Percentiles rank a stretch among this genome's conserved stretches.
Evolutionary conservation across 2,888 invertebrate genomes (phyloP).

Genomic region (Monopis laevigella): DNA sequence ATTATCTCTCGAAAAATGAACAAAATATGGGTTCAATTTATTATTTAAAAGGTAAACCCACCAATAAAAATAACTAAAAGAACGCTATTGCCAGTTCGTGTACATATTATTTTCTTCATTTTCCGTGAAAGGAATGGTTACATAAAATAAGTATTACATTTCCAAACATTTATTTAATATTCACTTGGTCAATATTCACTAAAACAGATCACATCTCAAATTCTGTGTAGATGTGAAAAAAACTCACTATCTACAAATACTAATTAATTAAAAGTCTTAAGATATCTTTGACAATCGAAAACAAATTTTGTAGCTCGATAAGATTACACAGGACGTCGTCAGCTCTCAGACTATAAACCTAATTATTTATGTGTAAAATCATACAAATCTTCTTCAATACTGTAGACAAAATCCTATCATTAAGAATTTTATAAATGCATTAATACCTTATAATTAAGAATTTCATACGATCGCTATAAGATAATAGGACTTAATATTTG

Average conservation of each 20-base stretch:
- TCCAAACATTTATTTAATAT: conserved; percentile 58
- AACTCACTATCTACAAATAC: conserved; percentile 1
- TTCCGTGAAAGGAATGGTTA: not conserved
- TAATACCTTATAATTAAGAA: conserved; percentile 29
- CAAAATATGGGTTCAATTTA: too few relatives aligned
- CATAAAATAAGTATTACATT: conserved; percentile 24
- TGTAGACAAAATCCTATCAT: conserved; percentile 28
- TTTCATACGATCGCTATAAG: not conserved
- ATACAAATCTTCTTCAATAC: conserved; percentile 27
- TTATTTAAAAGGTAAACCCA: too few relatives aligned
- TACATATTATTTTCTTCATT: not conserved
- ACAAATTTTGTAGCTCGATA: not conserved
- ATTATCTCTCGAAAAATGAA: too few relatives aligned
- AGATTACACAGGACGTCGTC: not conserved
- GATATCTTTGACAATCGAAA: not conserved
- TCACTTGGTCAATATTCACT: conserved; percentile 56
- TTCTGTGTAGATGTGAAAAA: conserved; percentile 23
- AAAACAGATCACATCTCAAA: conserved; percentile 51
- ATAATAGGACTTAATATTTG: conserved; percentile 38
- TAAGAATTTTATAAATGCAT: conserved; percentile 23
- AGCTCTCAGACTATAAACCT: not conserved
- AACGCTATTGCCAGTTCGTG: too few relatives aligned
- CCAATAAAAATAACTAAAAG: too few relatives aligned
- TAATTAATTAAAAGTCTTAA: conserved; percentile 7
- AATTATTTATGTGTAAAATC: not conserved